Base-by-base conservation (phyloP, 2,797 vertebrate genomes). In the Ara ararauna region DNA sequence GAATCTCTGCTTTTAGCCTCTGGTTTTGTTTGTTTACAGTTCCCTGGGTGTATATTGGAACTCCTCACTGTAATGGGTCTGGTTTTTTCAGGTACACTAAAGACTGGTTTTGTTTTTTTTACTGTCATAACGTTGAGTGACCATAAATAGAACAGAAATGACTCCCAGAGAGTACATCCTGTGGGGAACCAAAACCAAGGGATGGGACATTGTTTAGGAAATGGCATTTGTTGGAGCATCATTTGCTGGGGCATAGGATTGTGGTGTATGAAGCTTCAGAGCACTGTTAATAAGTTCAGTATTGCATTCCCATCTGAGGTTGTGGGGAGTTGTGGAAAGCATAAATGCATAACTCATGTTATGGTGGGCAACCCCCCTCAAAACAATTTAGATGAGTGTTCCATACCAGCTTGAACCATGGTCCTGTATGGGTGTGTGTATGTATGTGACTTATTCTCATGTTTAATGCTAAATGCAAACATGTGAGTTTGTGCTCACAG, bases 91-190 rank as follows among this genome's bases (percentile, higher is more conserved):
- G 85, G 54, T 87, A n/a, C 32, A 27, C 26, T 70, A 29, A 56
- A 64, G 36, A 7, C 18, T 38, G 19, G 0, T 17, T 53, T 27
- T 30, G 0, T 3, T 20, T 15, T 76, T 80, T 82, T 75, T 14
- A 9, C 13, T 58, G 17, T 53, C 42, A 32, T 34, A 53, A 45
- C 24, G 34, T 65, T 74, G 87, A 75, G 0, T 1, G 12, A 3
- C n/a, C 24, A n/a, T 90, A 93, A 92, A 80, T n/a, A 22, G 67
- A 73, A 79, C 5, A 71, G 21, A 74, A 95, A 58, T 17, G 32
- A 40, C 9, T 80, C 9, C 11, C n/a, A 42, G 53, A 84, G 24
- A 65, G 2, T 51, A 19, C 3, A 23, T 65, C 17, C 36, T 72
- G 17, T 53, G 34, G 45, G 34, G 23, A 96, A 20, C 9, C 12